Percentiles rank a stretch among this genome's conserved stretches.
Evolutionary conservation across 1,140 invertebrate genomes (phyloP).

Genomic region (Drosophila elegans): DNA sequence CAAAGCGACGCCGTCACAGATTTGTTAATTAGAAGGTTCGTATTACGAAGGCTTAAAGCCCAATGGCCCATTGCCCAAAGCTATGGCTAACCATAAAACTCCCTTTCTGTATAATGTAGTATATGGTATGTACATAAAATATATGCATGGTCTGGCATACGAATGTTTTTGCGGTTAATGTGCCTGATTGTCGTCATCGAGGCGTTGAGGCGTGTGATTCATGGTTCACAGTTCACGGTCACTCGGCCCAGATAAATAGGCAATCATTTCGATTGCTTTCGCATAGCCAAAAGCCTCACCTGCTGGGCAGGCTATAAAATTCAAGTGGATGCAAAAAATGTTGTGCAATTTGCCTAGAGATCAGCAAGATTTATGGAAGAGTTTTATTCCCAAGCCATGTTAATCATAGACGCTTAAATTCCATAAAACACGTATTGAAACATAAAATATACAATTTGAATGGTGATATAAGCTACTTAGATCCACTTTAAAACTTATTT

Average conservation of each 20-base stretch:
- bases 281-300: conserved; percentile 2
- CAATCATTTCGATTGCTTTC: conserved; percentile 42
- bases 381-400: not conserved
- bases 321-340: conserved; percentile 3
- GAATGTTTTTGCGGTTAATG: conserved; percentile 18
- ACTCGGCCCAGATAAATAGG: conserved; percentile 39
- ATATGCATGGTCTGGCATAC: conserved; percentile 1
- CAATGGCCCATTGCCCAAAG: conserved; percentile 25
- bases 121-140: not conserved
- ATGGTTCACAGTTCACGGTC: conserved; percentile 37
- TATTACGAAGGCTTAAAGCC: conserved; percentile 38
- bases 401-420: not conserved
- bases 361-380: not conserved
- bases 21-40: conserved; percentile 67
- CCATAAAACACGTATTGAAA: not conserved
- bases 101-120: not conserved
- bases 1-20: conserved; percentile 44
- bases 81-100: conserved; percentile 35
- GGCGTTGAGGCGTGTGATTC: conserved; percentile 29
- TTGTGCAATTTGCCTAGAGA: not conserved
- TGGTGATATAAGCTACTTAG: too few relatives aligned
- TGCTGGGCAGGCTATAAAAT: conserved; percentile 18
- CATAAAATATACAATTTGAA: not conserved
- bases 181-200: conserved; percentile 24
- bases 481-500: not conserved